These are phyloP conservation scores for Trichogramma evanescens DNA, from an alignment of 2,888 invertebrate genomes.

Conservation along the genomic window DNA sequence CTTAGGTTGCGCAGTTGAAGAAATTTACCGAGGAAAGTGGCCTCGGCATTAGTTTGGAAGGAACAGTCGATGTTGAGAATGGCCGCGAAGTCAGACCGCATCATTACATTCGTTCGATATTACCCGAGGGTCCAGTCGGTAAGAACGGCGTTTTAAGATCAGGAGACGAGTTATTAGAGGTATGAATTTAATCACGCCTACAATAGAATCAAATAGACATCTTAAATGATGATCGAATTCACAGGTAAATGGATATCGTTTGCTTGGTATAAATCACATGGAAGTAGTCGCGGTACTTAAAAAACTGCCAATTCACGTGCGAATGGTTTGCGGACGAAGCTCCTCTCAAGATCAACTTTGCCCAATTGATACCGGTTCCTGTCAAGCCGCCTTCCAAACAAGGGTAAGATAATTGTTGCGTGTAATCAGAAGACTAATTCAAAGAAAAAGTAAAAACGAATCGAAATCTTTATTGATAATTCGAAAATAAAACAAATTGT, in stretches of 20 bases:
- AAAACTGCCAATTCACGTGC: constrained; percentile 82
- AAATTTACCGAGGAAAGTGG: constrained; percentile 87
- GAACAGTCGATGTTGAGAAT: constrained; percentile 96
- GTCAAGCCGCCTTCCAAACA: constrained; percentile 61
- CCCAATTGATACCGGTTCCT: constrained; percentile 60
- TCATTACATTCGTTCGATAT: constrained; percentile 94
- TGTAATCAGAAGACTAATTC: background rate
- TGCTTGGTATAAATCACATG: constrained; percentile 89
- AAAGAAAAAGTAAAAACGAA: background rate
- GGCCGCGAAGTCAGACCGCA: constrained; percentile 96
- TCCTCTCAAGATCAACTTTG: constrained; percentile 51
- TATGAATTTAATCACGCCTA: constrained; percentile 32
- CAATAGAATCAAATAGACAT: background rate
- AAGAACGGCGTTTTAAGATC: constrained; percentile 80
- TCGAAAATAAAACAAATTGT: background rate
- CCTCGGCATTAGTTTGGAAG: constrained; percentile 93
- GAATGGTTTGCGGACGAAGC: constrained; percentile 82
- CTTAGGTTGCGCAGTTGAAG: constrained; percentile 80
- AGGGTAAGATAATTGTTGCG: constrained; percentile 51
- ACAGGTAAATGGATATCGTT: constrained; percentile 85
- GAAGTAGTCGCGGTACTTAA: constrained; percentile 94
- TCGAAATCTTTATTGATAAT: background rate
- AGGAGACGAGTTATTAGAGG: constrained; percentile 90
- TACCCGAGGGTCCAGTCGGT: constrained; percentile 97
- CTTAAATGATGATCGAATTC: background rate